Base-by-base conservation (phyloP, 2,113 vertebrate species). In the Syngnathus floridae region DNA sequence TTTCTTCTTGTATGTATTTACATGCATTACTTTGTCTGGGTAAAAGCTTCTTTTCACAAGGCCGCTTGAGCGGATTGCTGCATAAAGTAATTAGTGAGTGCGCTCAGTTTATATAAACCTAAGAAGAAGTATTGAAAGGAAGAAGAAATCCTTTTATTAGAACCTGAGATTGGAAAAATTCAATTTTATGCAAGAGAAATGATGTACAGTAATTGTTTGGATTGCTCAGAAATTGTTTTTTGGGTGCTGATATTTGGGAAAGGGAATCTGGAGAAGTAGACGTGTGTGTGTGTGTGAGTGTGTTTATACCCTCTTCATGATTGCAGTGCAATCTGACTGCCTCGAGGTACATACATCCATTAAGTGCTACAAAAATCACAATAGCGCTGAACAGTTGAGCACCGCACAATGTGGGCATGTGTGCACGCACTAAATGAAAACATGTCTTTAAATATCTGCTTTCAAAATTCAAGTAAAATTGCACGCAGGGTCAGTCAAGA, bases 301-400 rank as follows among this genome's bases (percentile, higher is more conserved):
- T 57, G 52, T 59, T 22, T 64, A 22, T 41, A 48, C 16, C 45
- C 21, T 52, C 14, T 40, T 9, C n/a, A n/a, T n/a, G n/a, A n/a
- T n/a, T n/a, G n/a, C n/a, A n/a, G n/a, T n/a, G n/a, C n/a, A 37
- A 7, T 43, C 6, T 37, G 0, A 36, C 4, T 49, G 68, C 49
- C 21, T 64, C 3, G 0, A 67, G 71, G 67, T 65, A 65, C 60
- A 41, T 64, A 67, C 61, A 43, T 62, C 65, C 68, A 74, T 55
- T n/a, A 31, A 26, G 26, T 59, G 52, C 63, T 73, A 55, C 71
- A 66, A 67, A 73, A 70, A 55, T 10, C 7, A 16, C 1, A 12
- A 51, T 51, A 51, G 26, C 52, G 26, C 38, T 43, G 16, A 14
- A 22, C 21, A 61, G 4, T 36, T 56, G 16, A 51, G 35, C 37